Conservation (phyloP, 2,113 vertebrate genomes). For the Rhodinocichla rosea region DNA sequence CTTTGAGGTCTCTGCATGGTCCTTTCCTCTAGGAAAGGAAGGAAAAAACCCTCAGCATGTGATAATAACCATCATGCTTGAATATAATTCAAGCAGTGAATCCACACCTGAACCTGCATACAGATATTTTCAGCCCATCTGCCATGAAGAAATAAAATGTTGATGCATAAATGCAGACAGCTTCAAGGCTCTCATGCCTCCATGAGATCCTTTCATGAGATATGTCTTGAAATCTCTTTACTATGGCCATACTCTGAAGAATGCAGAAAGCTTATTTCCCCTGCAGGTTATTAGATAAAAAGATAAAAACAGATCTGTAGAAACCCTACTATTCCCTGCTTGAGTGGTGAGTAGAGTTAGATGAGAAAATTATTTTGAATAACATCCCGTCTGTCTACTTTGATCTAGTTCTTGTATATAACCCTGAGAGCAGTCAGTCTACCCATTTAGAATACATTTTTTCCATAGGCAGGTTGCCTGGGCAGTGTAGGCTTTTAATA, state of each 20-base stretch:
- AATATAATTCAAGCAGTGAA: background rate
- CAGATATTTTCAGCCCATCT: background rate
- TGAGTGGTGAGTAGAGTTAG: background rate
- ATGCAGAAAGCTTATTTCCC: background rate
- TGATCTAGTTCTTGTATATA: background rate
- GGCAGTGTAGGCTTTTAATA: background rate
- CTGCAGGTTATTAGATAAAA: background rate
- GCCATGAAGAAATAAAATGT: background rate
- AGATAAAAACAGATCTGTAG: background rate
- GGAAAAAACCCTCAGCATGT: accelerated
- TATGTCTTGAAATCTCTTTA: background rate
- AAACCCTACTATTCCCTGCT: background rate
- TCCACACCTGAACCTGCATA: background rate
- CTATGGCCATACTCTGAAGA: background rate
- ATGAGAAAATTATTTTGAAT: background rate
- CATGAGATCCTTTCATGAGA: background rate
- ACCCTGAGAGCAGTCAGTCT: background rate
- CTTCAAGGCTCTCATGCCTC: background rate
- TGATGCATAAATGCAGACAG: background rate
- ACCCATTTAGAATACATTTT: background rate
- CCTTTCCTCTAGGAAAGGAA: background rate
- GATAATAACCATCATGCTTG: background rate
- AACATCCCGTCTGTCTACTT: background rate
- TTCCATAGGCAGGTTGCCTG: background rate
- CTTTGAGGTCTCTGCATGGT: background rate